Base-by-base conservation (phyloP, 23 tunicate species). In the Corella eumyota region DNA sequence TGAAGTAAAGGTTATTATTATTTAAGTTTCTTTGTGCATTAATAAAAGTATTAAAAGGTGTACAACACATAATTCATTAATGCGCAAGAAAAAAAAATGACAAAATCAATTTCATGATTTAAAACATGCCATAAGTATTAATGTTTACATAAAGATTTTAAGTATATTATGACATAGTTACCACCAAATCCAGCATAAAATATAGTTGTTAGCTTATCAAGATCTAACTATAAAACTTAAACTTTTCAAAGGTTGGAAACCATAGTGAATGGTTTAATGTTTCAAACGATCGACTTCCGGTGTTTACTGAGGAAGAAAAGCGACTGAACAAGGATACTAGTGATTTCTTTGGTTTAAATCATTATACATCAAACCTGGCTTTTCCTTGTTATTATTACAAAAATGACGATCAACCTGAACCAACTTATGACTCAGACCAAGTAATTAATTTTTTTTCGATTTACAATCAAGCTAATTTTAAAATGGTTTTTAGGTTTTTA, bases 281-380 rank as follows among this genome's bases (percentile, higher is more conserved):
- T 30, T 59, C 81, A 4, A 52, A 68, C 36, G 54, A 68, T 29
- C 78, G 86, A 20, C 71, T 84, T 1, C 95, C 90, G 13, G 69
- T 61, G 26, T 93, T 93, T 52, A 93, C 95, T 32, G 83, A 80
- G 44, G 90, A 61, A 38, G 90, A 93, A 68, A 93, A 56, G 17
- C 62, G 35, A 33, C 58, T 60, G 32, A 93, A 77, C 72, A 74
- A 69, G 50, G 95, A 79, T 25, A 77, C 91, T 27, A 69, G 95
- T 36, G 99, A 93, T 68, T 93, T 93, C 61, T 93, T 93, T 44
- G 99, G 99, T 26, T 46, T 93, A 36, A 93, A 93, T 63, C 99
- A 93, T 34, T 93, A 93, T 75, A 93, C 99, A 11, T 75, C 96
- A 19, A 80, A 84, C 51, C 67, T 93, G 13, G 64, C 73, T 9